phyloP scores from a whole-genome alignment of 2,113 vertebrate species.

The Sebastes fasciatus region DNA sequence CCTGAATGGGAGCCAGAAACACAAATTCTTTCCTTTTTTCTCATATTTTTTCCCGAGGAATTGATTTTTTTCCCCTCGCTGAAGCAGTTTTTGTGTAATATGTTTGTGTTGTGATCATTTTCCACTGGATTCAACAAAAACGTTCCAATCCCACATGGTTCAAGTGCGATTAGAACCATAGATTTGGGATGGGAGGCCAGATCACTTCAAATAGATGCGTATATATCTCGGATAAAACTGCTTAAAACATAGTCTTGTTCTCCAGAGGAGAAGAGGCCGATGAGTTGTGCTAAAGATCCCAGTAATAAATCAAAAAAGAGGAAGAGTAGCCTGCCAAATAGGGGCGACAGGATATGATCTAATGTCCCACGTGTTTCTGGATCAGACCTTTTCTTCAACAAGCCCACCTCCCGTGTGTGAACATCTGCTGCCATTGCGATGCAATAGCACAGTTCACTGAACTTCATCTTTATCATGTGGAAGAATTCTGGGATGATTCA shows the following conservation, averaged over 20 bases:
- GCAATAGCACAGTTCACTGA: conserved; percentile 8
- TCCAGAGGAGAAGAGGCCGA: not conserved
- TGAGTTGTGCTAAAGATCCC: conserved; percentile 27
- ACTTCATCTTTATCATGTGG: not conserved
- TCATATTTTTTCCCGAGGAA: conserved; percentile 50
- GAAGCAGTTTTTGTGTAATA: not conserved
- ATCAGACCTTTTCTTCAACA: conserved; percentile 22
- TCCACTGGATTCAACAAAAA: not conserved
- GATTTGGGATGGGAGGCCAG: not conserved
- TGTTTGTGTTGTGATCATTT: not conserved
- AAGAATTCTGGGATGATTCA: not conserved
- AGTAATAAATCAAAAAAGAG: conserved; percentile 26
- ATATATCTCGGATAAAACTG: not conserved
- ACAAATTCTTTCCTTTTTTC: conserved; percentile 81
- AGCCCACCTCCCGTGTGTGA: conserved; percentile 31
- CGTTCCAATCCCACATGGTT: not conserved
- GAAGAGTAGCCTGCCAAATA: conserved; percentile 24
- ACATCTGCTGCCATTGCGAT: conserved; percentile 52
- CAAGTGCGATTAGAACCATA: conserved; percentile 1
- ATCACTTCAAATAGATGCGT: conserved; percentile 12
- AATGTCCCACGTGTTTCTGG: conserved; percentile 46
- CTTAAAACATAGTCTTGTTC: not conserved
- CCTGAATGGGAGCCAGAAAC: conserved; percentile 73
- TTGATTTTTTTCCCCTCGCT: conserved; percentile 1
- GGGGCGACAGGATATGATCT: conserved; percentile 57